Evolutionary conservation across 2,888 invertebrate genomes (phyloP).

Genomic region (Patella ulyssiponensis): DNA sequence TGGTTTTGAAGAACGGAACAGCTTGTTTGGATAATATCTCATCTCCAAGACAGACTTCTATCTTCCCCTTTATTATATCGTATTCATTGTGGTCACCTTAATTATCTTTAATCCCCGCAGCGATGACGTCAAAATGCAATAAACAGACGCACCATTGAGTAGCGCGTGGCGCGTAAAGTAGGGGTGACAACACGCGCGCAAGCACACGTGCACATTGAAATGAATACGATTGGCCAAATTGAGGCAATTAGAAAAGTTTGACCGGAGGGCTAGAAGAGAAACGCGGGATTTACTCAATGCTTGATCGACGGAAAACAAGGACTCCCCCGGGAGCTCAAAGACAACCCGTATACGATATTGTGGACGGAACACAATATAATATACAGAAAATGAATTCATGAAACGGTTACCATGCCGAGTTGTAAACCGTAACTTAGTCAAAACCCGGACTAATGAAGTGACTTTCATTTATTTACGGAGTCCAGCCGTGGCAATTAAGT

Average conservation of each 20-base stretch:
- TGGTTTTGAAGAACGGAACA: too few species aligned
- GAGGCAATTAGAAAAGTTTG: conserved; percentile 28
- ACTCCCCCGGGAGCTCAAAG: neutral
- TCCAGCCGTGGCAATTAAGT: neutral
- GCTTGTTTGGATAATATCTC: too few species aligned
- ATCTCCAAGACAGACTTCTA: too few species aligned
- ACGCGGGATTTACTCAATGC: conserved; percentile 6
- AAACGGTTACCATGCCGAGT: too few species aligned
- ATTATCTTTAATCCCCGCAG: conserved; percentile 28
- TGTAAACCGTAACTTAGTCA: too few species aligned
- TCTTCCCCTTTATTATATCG: neutral
- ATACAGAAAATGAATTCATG: too few species aligned
- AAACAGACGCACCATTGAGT: conserved; percentile 20
- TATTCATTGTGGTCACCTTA: conserved; percentile 27
- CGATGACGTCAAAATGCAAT: conserved; percentile 28
- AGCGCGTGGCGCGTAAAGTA: conserved; percentile 27
- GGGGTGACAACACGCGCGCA: conserved; percentile 29
- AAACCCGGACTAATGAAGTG: too few species aligned
- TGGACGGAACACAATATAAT: too few species aligned
- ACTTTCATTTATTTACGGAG: too few species aligned
- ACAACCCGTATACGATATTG: neutral
- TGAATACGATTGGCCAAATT: conserved; percentile 34
- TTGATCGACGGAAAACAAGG: conserved; percentile 1
- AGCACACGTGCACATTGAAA: conserved; percentile 31
- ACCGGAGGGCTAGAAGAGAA: conserved; percentile 19